A percentile compares a stretch with the other conserved stretches of the same genome.
These are phyloP conservation scores for Sinella curviseta DNA, from an alignment of 1,140 invertebrate genomes.

Conservation along the genomic window DNA sequence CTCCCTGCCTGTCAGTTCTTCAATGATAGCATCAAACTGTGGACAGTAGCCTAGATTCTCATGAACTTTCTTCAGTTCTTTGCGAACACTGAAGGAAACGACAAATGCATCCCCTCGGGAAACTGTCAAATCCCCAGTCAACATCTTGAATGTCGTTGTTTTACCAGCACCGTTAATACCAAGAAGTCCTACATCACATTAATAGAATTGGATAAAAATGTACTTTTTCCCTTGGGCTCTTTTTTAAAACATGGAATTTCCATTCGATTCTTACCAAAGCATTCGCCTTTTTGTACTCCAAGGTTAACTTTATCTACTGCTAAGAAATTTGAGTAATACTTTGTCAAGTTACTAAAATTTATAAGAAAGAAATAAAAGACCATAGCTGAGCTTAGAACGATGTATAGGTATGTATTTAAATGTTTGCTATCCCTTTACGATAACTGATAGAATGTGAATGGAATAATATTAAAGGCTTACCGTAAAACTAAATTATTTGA, in stretches of 20 bases:
- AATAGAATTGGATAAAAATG: neutral
- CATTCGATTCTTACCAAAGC: slow-evolving; percentile 34
- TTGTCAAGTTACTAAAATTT: slow-evolving; percentile 60
- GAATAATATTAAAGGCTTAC: slow-evolving; percentile 38
- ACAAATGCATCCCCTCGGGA: slow-evolving; percentile 65
- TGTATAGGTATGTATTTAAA: neutral
- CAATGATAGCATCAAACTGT: slow-evolving; percentile 79
- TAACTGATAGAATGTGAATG: too few relatives aligned
- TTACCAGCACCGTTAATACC: slow-evolving; percentile 75
- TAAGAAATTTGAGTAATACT: slow-evolving; percentile 67
- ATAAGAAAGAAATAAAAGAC: slow-evolving; percentile 50
- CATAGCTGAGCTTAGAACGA: neutral
- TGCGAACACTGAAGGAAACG: slow-evolving; percentile 56
- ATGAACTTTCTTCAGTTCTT: slow-evolving; percentile 59
- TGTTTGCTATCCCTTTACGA: too few relatives aligned
- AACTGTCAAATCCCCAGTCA: slow-evolving; percentile 74
- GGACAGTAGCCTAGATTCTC: slow-evolving; percentile 75
- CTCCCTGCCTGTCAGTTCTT: slow-evolving; percentile 76
- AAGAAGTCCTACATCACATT: slow-evolving; percentile 71
- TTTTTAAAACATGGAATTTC: neutral
- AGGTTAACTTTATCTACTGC: slow-evolving; percentile 75
- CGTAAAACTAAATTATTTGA: slow-evolving; percentile 53
- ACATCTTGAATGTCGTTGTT: slow-evolving; percentile 78
- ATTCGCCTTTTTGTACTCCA: slow-evolving; percentile 54
- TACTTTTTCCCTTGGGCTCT: neutral